These are phyloP conservation scores for Campylomormyrus numenius DNA, from an alignment of 2,113 vertebrate genomes.

Conservation along the genomic window DNA sequence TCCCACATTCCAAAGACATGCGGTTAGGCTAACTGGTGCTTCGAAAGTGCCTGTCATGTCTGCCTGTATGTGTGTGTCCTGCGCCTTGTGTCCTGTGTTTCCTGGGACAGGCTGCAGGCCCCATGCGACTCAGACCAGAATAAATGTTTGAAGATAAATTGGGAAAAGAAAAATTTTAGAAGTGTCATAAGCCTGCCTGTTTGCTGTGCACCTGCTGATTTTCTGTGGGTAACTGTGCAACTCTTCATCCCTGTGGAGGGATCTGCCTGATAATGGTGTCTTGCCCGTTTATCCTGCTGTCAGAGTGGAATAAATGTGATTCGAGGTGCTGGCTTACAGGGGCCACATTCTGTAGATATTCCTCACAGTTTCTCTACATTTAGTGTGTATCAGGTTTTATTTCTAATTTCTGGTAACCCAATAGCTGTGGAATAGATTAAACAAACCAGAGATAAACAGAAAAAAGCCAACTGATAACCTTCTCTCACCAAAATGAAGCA, in stretches of 20 bases:
- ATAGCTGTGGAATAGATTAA: neutral
- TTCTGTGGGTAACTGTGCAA: neutral
- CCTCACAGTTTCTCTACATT: neutral
- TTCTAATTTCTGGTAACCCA: neutral
- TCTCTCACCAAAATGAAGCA: neutral
- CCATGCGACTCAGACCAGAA: neutral
- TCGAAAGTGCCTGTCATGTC: neutral
- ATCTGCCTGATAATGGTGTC: neutral
- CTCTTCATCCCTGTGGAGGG: neutral
- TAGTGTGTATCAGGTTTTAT: neutral
- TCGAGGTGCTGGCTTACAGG: neutral
- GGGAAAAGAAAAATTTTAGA: neutral
- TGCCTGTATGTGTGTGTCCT: neutral
- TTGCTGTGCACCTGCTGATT: neutral
- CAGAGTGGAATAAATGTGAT: neutral
- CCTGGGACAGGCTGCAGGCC: neutral
- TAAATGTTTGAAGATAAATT: neutral
- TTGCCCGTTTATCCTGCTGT: neutral
- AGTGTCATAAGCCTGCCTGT: neutral
- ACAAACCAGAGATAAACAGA: neutral
- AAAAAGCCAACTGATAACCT: neutral
- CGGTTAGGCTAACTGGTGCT: neutral
- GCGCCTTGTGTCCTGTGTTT: neutral
- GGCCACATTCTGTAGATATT: neutral
- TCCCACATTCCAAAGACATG: neutral